Evolutionary conservation across 2,113 vertebrate genomes (phyloP), one percentile per base, ranked within the genome.

Genomic region (Corvus moneduloides): DNA sequence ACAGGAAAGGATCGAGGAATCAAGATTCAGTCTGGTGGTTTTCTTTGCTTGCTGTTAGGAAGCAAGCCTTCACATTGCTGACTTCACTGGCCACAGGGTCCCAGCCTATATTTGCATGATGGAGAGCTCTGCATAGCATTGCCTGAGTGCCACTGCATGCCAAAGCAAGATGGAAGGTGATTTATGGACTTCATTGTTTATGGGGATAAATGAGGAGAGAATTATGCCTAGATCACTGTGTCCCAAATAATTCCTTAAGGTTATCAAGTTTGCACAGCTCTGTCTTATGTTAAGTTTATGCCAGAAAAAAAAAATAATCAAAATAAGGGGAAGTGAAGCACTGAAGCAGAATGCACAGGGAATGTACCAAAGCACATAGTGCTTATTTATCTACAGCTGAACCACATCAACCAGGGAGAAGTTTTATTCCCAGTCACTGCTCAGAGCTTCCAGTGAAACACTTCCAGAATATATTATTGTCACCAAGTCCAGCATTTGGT

Each of bases 221-320:
- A 78, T 94, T 78, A 84, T 68, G 58, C 71, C 13, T 27, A 20
- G 85, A 66, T 91, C 82, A 66, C 58, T 0, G 6, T 80, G 85
- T 87, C 88, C 80, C 85, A 85, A 49, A 73, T 93, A 93, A 91
- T 93, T 95, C 75, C 82, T 90, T 90, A n/a, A 88, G 58, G 85
- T 93, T 95, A 87, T 66, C 64, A 90, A 91, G 58, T 88, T 81
- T 90, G 78, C 48, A 48, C 28, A 85, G 75, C 46, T 48, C 69
- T 52, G 48, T 26, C n/a, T 94, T 80, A 62, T 17, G 24, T 15
- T 37, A 77, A 56, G 35, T 94, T 94, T 64, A 73, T 76, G 82
- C 71, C 13, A 27, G 30, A 2, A 13, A 51, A 37, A 43, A 61
- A 48, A 43, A 49, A 23, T 56, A 90, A 77, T 91, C 62, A 78